Evolutionary conservation across 2,888 invertebrate species (phyloP).

Genomic region (Orchesella flavescens): DNA sequence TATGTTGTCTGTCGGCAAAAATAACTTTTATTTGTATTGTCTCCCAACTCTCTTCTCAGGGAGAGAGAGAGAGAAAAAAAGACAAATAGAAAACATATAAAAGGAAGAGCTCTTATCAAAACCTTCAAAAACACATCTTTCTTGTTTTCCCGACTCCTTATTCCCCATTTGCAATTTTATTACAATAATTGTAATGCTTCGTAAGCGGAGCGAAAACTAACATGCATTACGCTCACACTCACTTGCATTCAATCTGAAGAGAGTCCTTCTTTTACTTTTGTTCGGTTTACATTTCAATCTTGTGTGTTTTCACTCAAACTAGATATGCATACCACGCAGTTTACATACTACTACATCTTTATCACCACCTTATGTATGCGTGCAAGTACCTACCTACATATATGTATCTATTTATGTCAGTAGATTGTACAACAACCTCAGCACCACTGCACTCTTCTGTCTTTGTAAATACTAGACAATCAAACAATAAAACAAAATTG

Average conservation of each 20-base stretch:
- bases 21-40: conserved; percentile 17
- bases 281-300: conserved; percentile 29
- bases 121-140: conserved; percentile 21
- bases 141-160: conserved; percentile 34
- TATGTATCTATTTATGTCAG: conserved; percentile 22
- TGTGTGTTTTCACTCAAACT: not conserved
- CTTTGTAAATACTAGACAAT: not conserved
- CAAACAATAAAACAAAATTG: conserved; percentile 2
- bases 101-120: conserved; percentile 37
- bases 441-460: not conserved
- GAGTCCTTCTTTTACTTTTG: conserved; percentile 32
- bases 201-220: conserved; percentile 23
- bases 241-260: not conserved
- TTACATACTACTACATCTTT: not conserved
- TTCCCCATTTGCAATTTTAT: conserved; percentile 14
- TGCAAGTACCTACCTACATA: not conserved
- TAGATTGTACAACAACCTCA: not conserved
- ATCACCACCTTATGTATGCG: not conserved
- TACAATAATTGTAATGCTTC: conserved; percentile 24
- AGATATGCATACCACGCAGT: not conserved
- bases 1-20: conserved; percentile 9
- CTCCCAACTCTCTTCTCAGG: not conserved
- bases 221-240: not conserved
- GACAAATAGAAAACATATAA: not conserved
- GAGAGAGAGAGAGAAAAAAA: not conserved